phyloP scores from a whole-genome alignment of 2,888 invertebrate species.

The Nipponacmea schrenckii region DNA sequence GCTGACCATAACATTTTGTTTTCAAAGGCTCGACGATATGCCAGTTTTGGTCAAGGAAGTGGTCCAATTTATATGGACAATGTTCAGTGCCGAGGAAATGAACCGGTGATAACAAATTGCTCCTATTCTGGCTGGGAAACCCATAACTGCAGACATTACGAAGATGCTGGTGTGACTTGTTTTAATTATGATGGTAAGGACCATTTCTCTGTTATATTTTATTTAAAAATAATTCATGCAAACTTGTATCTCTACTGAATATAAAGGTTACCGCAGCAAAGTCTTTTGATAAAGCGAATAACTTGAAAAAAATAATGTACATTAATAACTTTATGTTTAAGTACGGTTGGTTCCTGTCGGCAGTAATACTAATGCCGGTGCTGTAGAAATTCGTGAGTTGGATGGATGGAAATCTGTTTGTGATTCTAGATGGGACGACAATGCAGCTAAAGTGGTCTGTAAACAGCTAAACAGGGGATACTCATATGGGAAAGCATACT shows the following conservation, averaged over 20 bases:
- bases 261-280: no score
- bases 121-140: slow-evolving; percentile 43
- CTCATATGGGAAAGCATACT: slow-evolving; percentile 69
- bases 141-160: slow-evolving; percentile 51
- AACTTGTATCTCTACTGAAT: no score
- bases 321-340: no score
- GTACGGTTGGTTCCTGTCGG: slow-evolving; percentile 20
- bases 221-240: no score
- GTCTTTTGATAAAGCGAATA: no score
- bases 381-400: slow-evolving; percentile 42
- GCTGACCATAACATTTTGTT: no score
- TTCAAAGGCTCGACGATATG: slow-evolving; percentile 38
- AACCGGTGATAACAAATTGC: slow-evolving; percentile 42
- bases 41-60: slow-evolving; percentile 43
- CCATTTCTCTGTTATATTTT: no score
- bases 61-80: slow-evolving; percentile 49
- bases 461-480: slow-evolving; percentile 47
- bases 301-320: no score
- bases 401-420: slow-evolving; percentile 47
- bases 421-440: slow-evolving; percentile 48
- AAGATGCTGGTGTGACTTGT: slow-evolving; percentile 51
- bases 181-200: slow-evolving; percentile 8
- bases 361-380: slow-evolving; percentile 43
- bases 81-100: slow-evolving; percentile 45
- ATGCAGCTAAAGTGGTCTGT: slow-evolving; percentile 43